Evolutionary conservation across 1,140 invertebrate genomes (phyloP), one percentile per base, ranked within the genome.

Genomic region (Chrysopa pallens): DNA sequence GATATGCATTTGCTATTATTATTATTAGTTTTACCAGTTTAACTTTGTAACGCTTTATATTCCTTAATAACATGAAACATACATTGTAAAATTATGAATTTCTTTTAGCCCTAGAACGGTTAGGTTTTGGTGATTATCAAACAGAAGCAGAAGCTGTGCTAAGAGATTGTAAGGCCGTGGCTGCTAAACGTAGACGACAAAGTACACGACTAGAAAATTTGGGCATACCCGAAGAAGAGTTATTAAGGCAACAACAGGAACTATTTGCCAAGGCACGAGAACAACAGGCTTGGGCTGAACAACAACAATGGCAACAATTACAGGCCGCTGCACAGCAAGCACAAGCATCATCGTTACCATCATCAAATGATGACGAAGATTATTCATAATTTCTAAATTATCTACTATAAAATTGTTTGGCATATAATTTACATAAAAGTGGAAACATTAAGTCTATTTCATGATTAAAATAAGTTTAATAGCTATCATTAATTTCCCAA

Each of bases 151-250:
- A 95, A 65, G 81, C 84, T 35, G 93, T 97, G 9, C 62, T 96
- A 35, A 79, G 88, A 59, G 90, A 97, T 60, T 96, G 92, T 53
- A 96, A 97, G 66, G 90, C 87, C 38, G 87, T 94, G 6, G 91
- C 91, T 12, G 89, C 90, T 1, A 96, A 96, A 61, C 74, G 90
- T 48, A 72, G 91, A 55, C 66, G 89, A 49, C 88, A 95, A 59
- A 96, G 90, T 55, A 94, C 91, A 7, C 68, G 90, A 44, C 67
- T 98, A 29, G 92, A 97, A 67, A 94, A 97, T 67, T 69, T 96
- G 15, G 93, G 93, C 27, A 97, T 97, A 57, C 93, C 93, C 11
- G 93, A 98, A 66, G 93, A 97, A 60, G 93, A 97, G 64, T 63
- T 98, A 8, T 61, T 96, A n/a, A 68, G 90, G 38, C 92, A 96